Evolutionary conservation across 2,888 invertebrate species (phyloP).

Genomic region (Cyclophora albipunctata): DNA sequence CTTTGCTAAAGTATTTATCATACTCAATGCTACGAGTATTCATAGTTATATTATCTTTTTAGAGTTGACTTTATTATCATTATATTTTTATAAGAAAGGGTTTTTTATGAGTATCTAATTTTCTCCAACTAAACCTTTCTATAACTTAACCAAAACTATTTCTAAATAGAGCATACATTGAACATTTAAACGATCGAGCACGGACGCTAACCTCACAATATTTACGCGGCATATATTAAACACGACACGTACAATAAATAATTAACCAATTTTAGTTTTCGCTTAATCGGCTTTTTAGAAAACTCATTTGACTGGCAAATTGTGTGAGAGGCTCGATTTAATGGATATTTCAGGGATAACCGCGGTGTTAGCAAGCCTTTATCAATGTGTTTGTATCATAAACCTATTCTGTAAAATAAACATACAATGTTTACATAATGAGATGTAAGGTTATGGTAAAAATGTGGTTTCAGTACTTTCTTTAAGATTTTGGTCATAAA

Average conservation of each 20-base stretch:
- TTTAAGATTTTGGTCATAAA: background rate
- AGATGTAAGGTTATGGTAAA: background rate
- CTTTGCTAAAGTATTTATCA: too few species aligned
- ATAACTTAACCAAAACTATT: too few species aligned
- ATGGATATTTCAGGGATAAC: slow-evolving; percentile 44
- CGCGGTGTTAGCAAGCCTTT: slow-evolving; percentile 23
- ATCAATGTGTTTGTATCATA: slow-evolving; percentile 11
- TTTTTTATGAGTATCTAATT: too few species aligned
- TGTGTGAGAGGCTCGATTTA: slow-evolving; percentile 47
- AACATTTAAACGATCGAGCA: too few species aligned
- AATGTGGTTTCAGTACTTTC: background rate
- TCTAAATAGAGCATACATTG: too few species aligned
- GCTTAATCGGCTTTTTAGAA: slow-evolving; percentile 74
- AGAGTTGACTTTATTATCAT: too few species aligned
- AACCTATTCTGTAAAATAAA: background rate
- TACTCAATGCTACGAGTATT: too few species aligned
- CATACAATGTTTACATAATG: background rate
- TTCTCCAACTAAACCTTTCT: too few species aligned
- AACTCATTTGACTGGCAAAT: slow-evolving; percentile 71
- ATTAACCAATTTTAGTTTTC: slow-evolving; percentile 69
- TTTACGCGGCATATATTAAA: background rate
- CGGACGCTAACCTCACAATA: background rate
- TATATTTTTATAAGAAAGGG: too few species aligned
- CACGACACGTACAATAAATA: slow-evolving; percentile 41
- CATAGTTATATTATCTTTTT: too few species aligned